Base-by-base conservation (phyloP, 2,797 vertebrate genomes). In the Crenuchus spilurus region DNA sequence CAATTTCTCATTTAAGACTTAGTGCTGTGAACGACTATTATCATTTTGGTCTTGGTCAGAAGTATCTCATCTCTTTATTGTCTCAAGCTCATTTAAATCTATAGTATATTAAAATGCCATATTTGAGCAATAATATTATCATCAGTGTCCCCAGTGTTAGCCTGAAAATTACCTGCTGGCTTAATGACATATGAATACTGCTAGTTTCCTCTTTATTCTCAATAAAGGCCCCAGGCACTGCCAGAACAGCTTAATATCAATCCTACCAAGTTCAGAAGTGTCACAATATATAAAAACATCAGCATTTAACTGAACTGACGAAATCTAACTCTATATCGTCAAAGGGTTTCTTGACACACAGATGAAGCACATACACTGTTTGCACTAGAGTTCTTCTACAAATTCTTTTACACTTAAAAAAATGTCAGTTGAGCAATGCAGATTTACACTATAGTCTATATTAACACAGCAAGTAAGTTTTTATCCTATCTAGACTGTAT, bases 251-350 rank as follows among this genome's bases (percentile, higher is more conserved):
- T 67, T 52, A 41, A 20, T 22, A 1, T 75, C 64, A 67, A 60
- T 69, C 66, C 37, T 4, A 16, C 7, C 16, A 22, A 18, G 31
- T n/a, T 10, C 35, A 18, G 51, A 55, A 30, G 54, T 69, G 66
- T 42, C 51, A 69, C 22, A 42, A 5, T 8, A n/a, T 13, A 69
- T 42, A 69, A 69, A 41, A 16, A 9, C 16, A 55, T n/a, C 33
- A 39, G 55, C 6, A 9, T 13, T 37, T 37, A 37, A 14, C 11
- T 18, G 35, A 37, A 22, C 64, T 64, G 60, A 30, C 61, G 31
- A 48, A 68, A 39, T 2, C 14, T 10, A 54, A 24, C 33, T 39
- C 11, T 30, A 14, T 30, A n/a, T 57, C 20, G 6, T 39, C 24
- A 30, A 22, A 22, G 18, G n/a, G 33, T 28, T 41, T 69, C 10